Evolutionary conservation across 1,140 invertebrate species (phyloP).

Genomic region (Diachasma alloeum): DNA sequence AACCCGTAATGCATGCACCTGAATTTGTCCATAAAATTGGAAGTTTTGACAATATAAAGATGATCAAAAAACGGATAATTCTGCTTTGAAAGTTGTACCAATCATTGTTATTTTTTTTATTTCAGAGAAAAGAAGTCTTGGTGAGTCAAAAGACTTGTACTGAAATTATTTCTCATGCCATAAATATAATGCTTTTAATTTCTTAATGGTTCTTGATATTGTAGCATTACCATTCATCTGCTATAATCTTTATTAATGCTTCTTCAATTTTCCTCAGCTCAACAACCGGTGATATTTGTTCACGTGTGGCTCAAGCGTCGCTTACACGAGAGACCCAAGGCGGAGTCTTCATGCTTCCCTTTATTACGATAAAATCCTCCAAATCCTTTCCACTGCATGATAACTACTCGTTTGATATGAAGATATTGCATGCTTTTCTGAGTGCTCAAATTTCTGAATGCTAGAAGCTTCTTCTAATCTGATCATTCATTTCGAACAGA

Average conservation of each 20-base stretch:
- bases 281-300: constrained; percentile 22
- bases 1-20: background rate
- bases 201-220: background rate
- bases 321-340: constrained; percentile 21
- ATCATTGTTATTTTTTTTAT: constrained; percentile 34
- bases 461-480: background rate
- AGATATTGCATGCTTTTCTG: background rate
- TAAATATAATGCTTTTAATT: constrained; percentile 3
- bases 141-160: constrained; percentile 36
- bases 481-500: constrained; percentile 33
- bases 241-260: background rate
- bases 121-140: constrained; percentile 50
- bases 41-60: background rate
- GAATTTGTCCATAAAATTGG: too few relatives aligned
- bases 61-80: background rate
- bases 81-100: constrained; percentile 12
- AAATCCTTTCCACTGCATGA: background rate
- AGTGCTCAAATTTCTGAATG: background rate
- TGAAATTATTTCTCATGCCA: background rate
- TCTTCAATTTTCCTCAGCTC: constrained; percentile 24
- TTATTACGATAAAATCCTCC: background rate
- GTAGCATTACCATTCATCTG: background rate
- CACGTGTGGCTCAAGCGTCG: background rate
- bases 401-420: background rate
- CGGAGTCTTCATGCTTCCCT: background rate